Evolutionary conservation across 2,113 vertebrate species (phyloP).

Genomic region (Tiliqua scincoides): DNA sequence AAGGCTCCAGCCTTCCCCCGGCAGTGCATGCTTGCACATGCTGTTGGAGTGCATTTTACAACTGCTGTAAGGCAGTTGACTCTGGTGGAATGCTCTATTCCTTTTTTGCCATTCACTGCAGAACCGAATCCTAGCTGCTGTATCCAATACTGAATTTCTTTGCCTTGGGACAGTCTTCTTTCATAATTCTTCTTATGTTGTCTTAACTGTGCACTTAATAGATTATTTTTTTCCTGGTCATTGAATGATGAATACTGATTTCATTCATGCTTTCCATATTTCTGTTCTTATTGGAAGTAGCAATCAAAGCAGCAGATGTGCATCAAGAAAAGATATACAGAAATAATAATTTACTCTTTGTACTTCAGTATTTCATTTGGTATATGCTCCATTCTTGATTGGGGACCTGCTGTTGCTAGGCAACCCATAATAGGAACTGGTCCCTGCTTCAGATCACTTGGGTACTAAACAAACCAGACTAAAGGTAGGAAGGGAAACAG

Average conservation of each 20-base stretch:
- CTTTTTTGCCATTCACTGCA: background rate
- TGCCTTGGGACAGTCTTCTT: background rate
- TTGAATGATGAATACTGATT: background rate
- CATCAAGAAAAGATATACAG: slow-evolving; percentile 3
- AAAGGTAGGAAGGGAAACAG: slow-evolving; percentile 29
- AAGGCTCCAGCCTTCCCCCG: too few species aligned
- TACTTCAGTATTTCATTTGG: background rate
- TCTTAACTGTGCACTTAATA: background rate
- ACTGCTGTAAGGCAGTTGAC: background rate
- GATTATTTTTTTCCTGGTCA: background rate
- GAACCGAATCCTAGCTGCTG: background rate
- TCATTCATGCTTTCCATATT: background rate
- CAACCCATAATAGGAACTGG: background rate
- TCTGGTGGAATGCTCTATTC: too few species aligned
- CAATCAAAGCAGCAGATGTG: slow-evolving; percentile 15
- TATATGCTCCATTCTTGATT: slow-evolving; percentile 13
- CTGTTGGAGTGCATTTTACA: too few species aligned
- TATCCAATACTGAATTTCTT: background rate
- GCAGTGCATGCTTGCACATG: too few species aligned
- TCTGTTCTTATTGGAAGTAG: background rate
- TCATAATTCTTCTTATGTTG: background rate
- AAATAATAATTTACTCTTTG: slow-evolving; percentile 32
- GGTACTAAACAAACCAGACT: background rate
- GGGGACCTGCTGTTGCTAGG: slow-evolving; percentile 26
- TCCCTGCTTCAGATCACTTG: slow-evolving; percentile 35